phyloP scores from a whole-genome alignment of 2,797 vertebrate species.

The Nasua narica region DNA sequence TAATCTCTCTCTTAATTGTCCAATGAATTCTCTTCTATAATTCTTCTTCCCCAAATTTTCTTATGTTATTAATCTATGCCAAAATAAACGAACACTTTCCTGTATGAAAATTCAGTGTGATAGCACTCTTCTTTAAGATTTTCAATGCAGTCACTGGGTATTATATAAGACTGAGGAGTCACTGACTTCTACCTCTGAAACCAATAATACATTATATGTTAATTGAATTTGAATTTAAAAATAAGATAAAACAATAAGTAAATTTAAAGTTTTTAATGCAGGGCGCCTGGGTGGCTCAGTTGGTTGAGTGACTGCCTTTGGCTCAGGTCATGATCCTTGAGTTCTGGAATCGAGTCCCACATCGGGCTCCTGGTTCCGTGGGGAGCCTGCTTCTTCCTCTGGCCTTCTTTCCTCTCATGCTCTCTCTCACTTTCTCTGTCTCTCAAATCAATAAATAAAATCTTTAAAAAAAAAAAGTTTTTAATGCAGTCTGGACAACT shows the following conservation, averaged over 20 bases:
- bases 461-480: too few relatives aligned
- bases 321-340: too few relatives aligned
- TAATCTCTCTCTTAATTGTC: background rate
- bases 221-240: background rate
- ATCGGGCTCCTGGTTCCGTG: too few relatives aligned
- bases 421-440: too few relatives aligned
- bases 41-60: background rate
- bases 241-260: too few relatives aligned
- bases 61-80: background rate
- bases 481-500: background rate
- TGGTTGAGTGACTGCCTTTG: too few relatives aligned
- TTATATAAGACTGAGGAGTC: background rate
- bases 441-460: too few relatives aligned
- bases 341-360: too few relatives aligned
- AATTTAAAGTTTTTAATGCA: background rate
- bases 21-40: background rate
- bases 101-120: background rate
- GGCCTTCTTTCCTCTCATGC: too few relatives aligned
- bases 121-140: background rate
- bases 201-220: background rate
- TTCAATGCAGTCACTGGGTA: background rate
- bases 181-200: background rate
- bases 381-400: too few relatives aligned
- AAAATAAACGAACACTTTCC: constrained; percentile 16
- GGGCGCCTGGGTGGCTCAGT: too few relatives aligned